Evolutionary conservation across 1,140 invertebrate genomes (phyloP).

Genomic region (Drosophila pruinosa): DNA sequence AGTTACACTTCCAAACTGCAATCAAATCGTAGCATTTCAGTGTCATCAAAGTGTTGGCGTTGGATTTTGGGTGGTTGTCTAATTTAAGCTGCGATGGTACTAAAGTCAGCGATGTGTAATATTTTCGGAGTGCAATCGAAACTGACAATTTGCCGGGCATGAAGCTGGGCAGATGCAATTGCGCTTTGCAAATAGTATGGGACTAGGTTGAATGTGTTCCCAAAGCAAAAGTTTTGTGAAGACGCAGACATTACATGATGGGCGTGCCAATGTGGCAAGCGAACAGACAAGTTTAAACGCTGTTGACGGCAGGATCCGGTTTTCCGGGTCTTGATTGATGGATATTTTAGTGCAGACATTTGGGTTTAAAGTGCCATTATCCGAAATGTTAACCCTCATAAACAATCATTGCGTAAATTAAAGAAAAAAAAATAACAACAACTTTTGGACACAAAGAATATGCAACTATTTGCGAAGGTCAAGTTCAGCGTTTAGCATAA

Average conservation of each 20-base stretch:
- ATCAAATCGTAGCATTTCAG: constrained; percentile 14
- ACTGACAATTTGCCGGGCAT: constrained; percentile 32
- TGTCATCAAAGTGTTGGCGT: constrained; percentile 32
- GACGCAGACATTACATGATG: neutral
- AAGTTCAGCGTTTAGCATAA: constrained; percentile 59
- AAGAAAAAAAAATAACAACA: constrained; percentile 28
- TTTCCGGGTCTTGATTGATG: constrained; percentile 61
- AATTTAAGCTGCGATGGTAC: constrained; percentile 15
- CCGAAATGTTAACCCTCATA: constrained; percentile 28
- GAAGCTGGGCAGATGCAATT: constrained; percentile 44
- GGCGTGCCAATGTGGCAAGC: constrained; percentile 2
- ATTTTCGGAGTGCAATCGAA: constrained; percentile 26
- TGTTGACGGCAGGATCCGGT: constrained; percentile 30
- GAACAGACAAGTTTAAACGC: constrained; percentile 11
- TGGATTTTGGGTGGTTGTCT: neutral
- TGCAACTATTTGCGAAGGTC: constrained; percentile 74
- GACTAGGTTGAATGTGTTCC: constrained; percentile 24
- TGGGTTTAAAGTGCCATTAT: constrained; percentile 23
- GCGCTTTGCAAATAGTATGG: constrained; percentile 1
- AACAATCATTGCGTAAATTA: constrained; percentile 25
- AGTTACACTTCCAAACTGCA: constrained; percentile 15
- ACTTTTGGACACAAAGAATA: constrained; percentile 33
- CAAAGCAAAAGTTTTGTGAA: constrained; percentile 31
- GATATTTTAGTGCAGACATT: constrained; percentile 26
- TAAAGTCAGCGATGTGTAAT: constrained; percentile 38